Evolutionary conservation across 2,113 vertebrate species (phyloP).

Genomic region (Camelus dromedarius): DNA sequence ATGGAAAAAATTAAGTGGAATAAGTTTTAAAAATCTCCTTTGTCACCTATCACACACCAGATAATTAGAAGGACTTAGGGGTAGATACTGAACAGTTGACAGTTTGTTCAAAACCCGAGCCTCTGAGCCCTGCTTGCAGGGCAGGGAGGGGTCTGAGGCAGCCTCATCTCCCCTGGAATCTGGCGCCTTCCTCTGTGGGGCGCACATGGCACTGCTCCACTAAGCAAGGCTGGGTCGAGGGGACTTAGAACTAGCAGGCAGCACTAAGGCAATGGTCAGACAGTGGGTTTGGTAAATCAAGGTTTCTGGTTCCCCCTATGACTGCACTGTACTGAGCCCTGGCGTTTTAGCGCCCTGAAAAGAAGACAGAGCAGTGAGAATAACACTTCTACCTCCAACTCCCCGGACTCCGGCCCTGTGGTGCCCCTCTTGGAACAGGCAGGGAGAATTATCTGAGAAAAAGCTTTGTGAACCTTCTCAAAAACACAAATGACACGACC

Average conservation of each 20-base stretch:
- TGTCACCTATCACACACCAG: not conserved
- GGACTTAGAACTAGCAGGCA: not conserved
- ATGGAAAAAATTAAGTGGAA: not conserved
- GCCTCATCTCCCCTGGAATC: accelerated
- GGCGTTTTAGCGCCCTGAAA: not conserved
- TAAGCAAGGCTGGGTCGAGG: accelerated
- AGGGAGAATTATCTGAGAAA: not conserved
- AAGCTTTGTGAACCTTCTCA: not conserved
- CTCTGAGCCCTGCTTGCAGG: not conserved
- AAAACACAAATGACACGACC: not conserved
- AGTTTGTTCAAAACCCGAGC: not conserved
- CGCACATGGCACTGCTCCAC: accelerated
- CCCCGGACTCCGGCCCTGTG: not conserved
- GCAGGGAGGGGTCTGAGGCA: not conserved
- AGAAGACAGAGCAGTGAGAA: not conserved
- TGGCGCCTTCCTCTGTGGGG: not conserved
- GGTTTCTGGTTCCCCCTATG: not conserved
- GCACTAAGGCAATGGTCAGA: not conserved
- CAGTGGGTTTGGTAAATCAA: not conserved
- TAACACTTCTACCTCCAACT: not conserved
- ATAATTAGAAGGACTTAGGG: not conserved
- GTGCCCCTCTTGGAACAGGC: no score
- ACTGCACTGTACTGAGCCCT: not conserved
- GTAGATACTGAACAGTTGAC: accelerated
- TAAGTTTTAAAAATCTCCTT: not conserved